These are phyloP conservation scores for Capromys pilorides DNA, from an alignment of 2,797 vertebrate genomes.

Conservation along the genomic window DNA sequence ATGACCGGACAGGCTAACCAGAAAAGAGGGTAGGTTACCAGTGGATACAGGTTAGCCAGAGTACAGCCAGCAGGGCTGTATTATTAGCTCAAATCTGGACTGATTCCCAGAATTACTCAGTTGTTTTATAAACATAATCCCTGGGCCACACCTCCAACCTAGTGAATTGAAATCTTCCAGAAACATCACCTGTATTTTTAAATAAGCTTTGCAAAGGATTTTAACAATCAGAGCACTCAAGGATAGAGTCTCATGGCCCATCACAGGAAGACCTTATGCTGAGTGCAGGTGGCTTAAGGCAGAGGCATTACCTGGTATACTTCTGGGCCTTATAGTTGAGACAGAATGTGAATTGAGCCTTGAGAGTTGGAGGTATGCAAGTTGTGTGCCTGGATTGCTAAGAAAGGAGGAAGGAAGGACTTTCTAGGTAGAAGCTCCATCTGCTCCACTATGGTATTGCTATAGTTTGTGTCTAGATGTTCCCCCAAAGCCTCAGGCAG, in stretches of 20 bases:
- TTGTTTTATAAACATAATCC: constrained; percentile 40
- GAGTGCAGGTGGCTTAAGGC: neutral
- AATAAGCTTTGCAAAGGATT: neutral
- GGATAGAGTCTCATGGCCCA: neutral
- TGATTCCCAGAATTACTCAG: neutral
- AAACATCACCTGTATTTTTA: neutral
- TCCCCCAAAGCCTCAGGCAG: neutral
- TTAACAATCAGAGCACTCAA: neutral
- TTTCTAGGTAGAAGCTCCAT: neutral
- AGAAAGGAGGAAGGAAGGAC: neutral
- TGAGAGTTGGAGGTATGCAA: neutral
- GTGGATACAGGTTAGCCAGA: neutral
- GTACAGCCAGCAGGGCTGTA: neutral
- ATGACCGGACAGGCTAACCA: neutral
- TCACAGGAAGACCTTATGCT: neutral
- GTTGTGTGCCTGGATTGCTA: neutral
- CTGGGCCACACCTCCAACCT: neutral
- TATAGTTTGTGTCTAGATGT: neutral
- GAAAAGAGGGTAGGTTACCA: neutral
- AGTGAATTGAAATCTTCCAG: neutral
- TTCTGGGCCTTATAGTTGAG: neutral
- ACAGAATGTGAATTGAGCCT: neutral
- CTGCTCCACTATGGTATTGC: neutral
- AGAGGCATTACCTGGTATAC: neutral
- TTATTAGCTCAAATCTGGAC: neutral